phyloP scores from a whole-genome alignment of 1,140 invertebrate genomes.

The Drosophila biarmipes region DNA sequence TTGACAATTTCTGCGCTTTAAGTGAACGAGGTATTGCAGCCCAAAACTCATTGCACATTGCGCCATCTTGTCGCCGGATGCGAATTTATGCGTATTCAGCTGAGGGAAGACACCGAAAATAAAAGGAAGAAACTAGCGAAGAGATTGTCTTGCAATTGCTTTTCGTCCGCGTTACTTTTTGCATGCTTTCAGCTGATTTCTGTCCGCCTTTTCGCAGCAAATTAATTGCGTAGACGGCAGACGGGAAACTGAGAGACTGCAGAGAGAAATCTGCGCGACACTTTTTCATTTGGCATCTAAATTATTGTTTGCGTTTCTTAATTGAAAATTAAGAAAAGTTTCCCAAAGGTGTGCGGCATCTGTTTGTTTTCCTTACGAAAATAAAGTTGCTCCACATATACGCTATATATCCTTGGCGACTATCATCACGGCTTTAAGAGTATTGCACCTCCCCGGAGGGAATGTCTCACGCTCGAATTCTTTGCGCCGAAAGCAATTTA shows the following conservation, averaged over 20 bases:
- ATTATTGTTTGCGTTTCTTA: conserved; percentile 69
- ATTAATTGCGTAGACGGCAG: conserved; percentile 72
- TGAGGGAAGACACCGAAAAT: conserved; percentile 29
- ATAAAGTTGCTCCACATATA: conserved; percentile 12
- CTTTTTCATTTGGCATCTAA: conserved; percentile 51
- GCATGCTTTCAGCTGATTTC: conserved; percentile 62
- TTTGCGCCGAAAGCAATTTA: conserved; percentile 41
- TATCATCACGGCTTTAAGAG: conserved; percentile 23
- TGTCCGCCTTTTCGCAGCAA: conserved; percentile 67
- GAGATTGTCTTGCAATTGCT: conserved; percentile 64
- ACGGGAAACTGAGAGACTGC: conserved; percentile 48
- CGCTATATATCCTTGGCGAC: not conserved
- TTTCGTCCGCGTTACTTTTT: conserved; percentile 63
- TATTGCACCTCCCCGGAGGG: conserved; percentile 12
- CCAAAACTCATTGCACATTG: conserved; percentile 35
- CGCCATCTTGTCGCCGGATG: conserved; percentile 78
- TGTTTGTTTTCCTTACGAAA: conserved; percentile 26
- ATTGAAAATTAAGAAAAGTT: conserved; percentile 73
- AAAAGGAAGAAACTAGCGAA: conserved; percentile 12
- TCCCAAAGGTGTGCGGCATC: conserved; percentile 20
- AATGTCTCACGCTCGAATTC: conserved; percentile 29
- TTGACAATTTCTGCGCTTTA: conserved; percentile 62
- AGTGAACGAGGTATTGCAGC: conserved; percentile 54
- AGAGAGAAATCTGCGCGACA: conserved; percentile 30
- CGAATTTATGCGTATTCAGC: conserved; percentile 80